These are phyloP conservation scores for Mola mola DNA, from an alignment of 2,113 vertebrate genomes.

Conservation along the genomic window DNA sequence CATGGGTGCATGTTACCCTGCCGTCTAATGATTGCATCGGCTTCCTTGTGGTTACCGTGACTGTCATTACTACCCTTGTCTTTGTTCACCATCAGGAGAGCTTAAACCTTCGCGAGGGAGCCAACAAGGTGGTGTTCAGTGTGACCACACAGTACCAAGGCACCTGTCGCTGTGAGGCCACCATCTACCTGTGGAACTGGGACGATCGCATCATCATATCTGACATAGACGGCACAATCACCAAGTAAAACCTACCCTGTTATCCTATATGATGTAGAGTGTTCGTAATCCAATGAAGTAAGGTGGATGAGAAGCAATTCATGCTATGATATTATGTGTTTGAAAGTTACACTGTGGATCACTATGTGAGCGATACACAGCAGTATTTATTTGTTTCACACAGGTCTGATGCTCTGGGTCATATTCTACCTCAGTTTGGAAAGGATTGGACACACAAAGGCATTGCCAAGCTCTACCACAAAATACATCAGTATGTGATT, in stretches of 20 bases:
- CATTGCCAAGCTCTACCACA: conserved; percentile 93
- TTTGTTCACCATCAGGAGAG: conserved; percentile 71
- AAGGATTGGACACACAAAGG: conserved; percentile 97
- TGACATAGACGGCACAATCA: conserved; percentile 97
- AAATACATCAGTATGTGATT: conserved; percentile 91
- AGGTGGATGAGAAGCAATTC: no score
- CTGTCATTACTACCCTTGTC: no score
- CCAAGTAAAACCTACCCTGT: conserved; percentile 82
- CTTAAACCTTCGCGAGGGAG: conserved; percentile 89
- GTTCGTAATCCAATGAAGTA: neutral
- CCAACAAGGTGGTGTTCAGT: conserved; percentile 91
- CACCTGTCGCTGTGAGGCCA: conserved; percentile 92
- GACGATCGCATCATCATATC: conserved; percentile 93
- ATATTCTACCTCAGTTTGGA: conserved; percentile 93
- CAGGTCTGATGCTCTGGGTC: conserved; percentile 94
- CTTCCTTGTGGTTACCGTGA: no score
- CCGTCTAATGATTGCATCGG: neutral
- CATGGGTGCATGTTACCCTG: neutral
- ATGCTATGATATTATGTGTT: neutral
- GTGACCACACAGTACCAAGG: conserved; percentile 97
- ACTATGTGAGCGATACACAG: no score
- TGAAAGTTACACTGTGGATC: neutral
- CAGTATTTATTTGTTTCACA: neutral
- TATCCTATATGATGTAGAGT: neutral
- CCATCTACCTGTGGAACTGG: conserved; percentile 96